Conservation (phyloP, 2,888 invertebrate species). For the Drosophila maculinotata region DNA sequence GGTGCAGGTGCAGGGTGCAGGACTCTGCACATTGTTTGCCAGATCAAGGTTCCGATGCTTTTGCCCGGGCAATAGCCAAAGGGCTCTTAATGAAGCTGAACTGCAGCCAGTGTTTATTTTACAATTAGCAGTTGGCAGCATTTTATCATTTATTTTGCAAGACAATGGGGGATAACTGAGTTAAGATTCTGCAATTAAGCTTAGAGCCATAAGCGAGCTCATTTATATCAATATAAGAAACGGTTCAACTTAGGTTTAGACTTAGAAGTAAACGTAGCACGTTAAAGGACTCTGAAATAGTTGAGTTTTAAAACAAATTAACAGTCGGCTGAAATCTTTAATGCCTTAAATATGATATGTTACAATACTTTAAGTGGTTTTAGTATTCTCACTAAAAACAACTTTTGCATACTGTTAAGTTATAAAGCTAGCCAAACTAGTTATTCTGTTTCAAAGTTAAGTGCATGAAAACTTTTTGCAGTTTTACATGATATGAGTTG, state of each 20-base stretch:
- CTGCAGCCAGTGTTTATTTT: constrained; percentile 41
- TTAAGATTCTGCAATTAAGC: constrained; percentile 4
- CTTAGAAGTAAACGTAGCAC: background rate
- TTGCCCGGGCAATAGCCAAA: constrained; percentile 34
- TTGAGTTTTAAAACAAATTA: background rate
- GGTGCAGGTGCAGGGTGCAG: too few relatives aligned
- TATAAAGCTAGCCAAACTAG: constrained; percentile 10
- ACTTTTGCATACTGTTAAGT: constrained; percentile 1
- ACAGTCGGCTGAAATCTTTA: constrained; percentile 3
- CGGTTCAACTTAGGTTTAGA: background rate
- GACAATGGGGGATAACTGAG: constrained; percentile 9
- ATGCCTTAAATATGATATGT: background rate
- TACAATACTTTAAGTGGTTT: constrained; percentile 5
- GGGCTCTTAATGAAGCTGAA: constrained; percentile 41
- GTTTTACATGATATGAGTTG: background rate
- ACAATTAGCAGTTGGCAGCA: constrained; percentile 56
- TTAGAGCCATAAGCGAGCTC: constrained; percentile 18
- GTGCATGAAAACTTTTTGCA: constrained; percentile 2
- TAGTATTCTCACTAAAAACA: background rate
- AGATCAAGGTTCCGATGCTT: constrained; percentile 31
- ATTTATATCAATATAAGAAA: constrained; percentile 29
- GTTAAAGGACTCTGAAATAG: background rate
- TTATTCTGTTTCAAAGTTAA: constrained; percentile 1
- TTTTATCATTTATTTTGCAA: constrained; percentile 21
- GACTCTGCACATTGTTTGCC: constrained; percentile 28